Base-by-base conservation (phyloP, 2,113 vertebrate genomes). In the Corythaixoides concolor region DNA sequence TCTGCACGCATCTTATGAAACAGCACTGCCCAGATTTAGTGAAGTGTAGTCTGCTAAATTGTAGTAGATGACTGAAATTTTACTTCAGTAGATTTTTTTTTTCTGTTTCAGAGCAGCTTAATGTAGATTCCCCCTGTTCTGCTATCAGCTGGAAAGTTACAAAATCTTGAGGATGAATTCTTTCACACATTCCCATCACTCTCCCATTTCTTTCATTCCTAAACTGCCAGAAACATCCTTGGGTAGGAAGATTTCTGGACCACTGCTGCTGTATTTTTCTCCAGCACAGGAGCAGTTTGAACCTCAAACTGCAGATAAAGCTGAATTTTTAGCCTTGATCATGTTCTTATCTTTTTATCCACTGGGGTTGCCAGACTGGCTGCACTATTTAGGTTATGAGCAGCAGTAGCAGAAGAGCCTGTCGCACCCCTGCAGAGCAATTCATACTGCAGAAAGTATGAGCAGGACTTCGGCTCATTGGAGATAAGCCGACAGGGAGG, bases 361-460 rank as follows among this genome's bases (percentile, higher is more conserved):
- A 16, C n/a, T 16, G 19, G 8, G 55, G 2, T 62, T 76, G 14
- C 39, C 19, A 63, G 39, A 26, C 8, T 53, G 39, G 12, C 15
- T 47, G 19, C 15, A 49, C 4, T 52, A 24, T 3, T 28, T 41
- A 15, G 14, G 5, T 49, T 52, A 35, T 37, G 30, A 93, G 33
- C 8, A 82, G 69, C 2, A 3, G 32, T 11, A 69, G 9, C 11
- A 68, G 50, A 75, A 73, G 17, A 69, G 3, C 6, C 15, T 20
- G 26, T 86, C 50, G 32, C 4, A 33, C 8, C 11, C 11, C 30
- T 73, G n/a, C 21, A 80, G 55, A 62, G 33, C 11, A 79, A 76
- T 33, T 58, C 19, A 22, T 56, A 22, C 15, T 24, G 47, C 45
- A 73, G 63, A 60, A 73, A 62, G 6, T 0, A 0, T 3, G 23